Conservation (phyloP, 2,113 vertebrate species). For the Channa maculata region DNA sequence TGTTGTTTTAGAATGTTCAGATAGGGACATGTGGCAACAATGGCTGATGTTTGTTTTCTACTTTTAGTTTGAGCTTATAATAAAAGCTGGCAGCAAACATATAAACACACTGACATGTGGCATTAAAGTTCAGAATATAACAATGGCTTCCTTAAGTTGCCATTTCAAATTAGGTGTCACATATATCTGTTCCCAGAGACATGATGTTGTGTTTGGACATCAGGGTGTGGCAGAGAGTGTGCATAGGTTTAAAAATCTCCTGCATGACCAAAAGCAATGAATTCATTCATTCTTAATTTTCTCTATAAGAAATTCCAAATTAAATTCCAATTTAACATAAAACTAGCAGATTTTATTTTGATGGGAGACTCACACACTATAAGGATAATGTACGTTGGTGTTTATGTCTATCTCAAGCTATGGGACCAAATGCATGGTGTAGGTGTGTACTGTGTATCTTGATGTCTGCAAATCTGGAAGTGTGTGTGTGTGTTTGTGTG, state of each 20-base stretch:
- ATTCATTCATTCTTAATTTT: not conserved
- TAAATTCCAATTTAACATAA: conserved; percentile 16
- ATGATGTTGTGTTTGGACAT: conserved; percentile 11
- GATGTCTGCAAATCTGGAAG: conserved; percentile 63
- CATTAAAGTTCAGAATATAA: conserved; percentile 43
- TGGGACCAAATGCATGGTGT: conserved; percentile 33
- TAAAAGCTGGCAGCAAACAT: conserved; percentile 48
- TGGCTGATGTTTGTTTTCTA: conserved; percentile 14
- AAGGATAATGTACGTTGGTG: conserved; percentile 38
- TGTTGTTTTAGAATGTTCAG: conserved; percentile 61
- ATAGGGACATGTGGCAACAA: conserved; percentile 44
- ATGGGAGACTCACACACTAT: conserved; percentile 5
- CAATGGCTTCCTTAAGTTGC: conserved; percentile 5
- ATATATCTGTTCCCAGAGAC: conserved; percentile 29
- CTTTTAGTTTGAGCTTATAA: conserved; percentile 14
- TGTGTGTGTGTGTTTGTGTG: conserved; percentile 54
- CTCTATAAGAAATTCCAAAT: not conserved
- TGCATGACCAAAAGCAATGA: not conserved
- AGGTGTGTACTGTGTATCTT: conserved; percentile 51
- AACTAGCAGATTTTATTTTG: conserved; percentile 23
- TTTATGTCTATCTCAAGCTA: conserved; percentile 43
- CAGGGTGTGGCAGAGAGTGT: conserved; percentile 24
- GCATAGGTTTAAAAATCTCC: conserved; percentile 1
- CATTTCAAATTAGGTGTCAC: conserved; percentile 32
- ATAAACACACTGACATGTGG: conserved; percentile 26